Evolutionary conservation across 2,797 vertebrate genomes (phyloP).

Genomic region (Smutsia temminckii): DNA sequence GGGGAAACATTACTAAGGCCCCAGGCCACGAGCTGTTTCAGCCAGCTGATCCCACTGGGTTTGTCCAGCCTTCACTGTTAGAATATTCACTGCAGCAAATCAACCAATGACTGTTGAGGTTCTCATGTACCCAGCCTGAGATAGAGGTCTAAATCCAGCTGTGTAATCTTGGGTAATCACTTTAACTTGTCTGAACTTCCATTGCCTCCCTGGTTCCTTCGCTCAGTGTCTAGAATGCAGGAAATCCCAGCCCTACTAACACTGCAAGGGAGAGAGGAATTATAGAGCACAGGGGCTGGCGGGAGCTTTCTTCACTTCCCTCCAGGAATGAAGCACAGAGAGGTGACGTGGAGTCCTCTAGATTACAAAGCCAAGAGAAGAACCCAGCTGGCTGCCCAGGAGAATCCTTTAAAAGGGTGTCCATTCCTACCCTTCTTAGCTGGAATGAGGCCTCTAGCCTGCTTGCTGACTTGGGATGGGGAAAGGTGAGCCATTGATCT

Average conservation of each 20-base stretch:
- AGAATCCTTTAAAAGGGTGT: not conserved
- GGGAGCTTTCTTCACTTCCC: not conserved
- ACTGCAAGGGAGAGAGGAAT: not conserved
- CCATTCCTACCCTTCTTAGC: not conserved
- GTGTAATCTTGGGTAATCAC: not conserved
- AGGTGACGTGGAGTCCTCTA: too few species aligned
- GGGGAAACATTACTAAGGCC: not conserved
- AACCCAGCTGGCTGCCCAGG: not conserved
- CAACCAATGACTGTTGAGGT: not conserved
- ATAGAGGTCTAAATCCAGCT: not conserved
- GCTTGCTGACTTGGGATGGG: conserved; percentile 48
- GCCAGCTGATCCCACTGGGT: not conserved
- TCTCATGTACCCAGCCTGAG: not conserved
- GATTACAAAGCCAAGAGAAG: not conserved
- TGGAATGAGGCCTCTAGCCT: not conserved
- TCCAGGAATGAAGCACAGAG: not conserved
- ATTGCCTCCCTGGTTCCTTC: not conserved
- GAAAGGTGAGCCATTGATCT: not conserved
- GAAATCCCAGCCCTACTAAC: not conserved
- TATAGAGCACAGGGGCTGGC: not conserved
- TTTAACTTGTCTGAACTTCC: conserved; percentile 9
- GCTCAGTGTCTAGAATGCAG: not conserved
- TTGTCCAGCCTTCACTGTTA: not conserved
- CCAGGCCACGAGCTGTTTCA: not conserved
- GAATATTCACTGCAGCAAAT: not conserved